These are phyloP conservation scores for Falcaria lacertinaria DNA, from an alignment of 2,888 invertebrate species.

Conservation along the genomic window DNA sequence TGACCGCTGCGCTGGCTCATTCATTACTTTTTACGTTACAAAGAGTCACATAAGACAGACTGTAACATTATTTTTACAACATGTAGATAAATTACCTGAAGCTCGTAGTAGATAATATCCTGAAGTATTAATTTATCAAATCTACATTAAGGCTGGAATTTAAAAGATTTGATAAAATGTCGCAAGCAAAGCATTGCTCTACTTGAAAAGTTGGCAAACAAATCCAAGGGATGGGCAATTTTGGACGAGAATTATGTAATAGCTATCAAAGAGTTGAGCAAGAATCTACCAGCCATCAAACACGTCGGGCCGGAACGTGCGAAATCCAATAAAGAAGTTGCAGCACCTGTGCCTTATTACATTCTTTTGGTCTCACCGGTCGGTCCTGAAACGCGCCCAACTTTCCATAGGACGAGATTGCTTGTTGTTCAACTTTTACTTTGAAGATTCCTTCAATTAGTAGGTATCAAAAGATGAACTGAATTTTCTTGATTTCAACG, in stretches of 20 bases:
- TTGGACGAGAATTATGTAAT: conserved; percentile 58
- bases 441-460: conserved; percentile 71
- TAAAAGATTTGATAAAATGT: neutral
- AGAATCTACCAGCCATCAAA: conserved; percentile 75
- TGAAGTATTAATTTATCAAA: too few species aligned
- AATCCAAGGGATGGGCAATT: conserved; percentile 47
- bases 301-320: conserved; percentile 73
- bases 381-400: conserved; percentile 60
- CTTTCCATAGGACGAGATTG: conserved; percentile 69
- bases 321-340: conserved; percentile 78
- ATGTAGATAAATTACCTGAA: too few species aligned
- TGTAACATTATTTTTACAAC: too few species aligned
- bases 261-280: conserved; percentile 68
- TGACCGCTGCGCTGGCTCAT: conserved; percentile 43
- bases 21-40: conserved; percentile 16
- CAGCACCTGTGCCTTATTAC: conserved; percentile 77
- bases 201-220: conserved; percentile 19
- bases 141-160: too few species aligned
- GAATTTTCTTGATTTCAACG: too few species aligned
- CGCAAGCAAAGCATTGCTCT: neutral
- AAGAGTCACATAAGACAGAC: conserved; percentile 13
- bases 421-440: conserved; percentile 72
- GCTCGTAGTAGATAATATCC: too few species aligned
- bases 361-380: conserved; percentile 69
- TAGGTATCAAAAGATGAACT: conserved; percentile 49